A percentile compares a stretch with the other conserved stretches of the same genome.
phyloP scores from a whole-genome alignment of 2,797 vertebrate genomes.

The Remorina albescens region DNA sequence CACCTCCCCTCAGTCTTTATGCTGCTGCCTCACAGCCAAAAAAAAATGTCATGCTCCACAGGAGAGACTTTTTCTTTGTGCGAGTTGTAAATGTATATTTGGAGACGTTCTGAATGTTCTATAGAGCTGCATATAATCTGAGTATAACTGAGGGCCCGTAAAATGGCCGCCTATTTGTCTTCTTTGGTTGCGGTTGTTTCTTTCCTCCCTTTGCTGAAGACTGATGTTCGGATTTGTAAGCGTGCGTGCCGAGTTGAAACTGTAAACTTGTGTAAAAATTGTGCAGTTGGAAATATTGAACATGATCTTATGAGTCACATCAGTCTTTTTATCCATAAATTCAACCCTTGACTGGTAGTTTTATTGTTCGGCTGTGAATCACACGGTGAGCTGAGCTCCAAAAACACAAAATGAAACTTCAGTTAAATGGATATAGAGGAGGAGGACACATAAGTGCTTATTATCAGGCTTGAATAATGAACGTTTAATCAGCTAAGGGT shows the following conservation, averaged over 20 bases:
- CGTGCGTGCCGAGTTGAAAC: neutral
- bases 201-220: neutral
- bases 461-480: neutral
- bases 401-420: neutral
- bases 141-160: neutral
- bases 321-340: neutral
- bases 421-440: neutral
- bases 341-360: neutral
- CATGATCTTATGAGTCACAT: neutral
- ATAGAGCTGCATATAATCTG: neutral
- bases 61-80: neutral
- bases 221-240: neutral
- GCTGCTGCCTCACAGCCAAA: slow-evolving; percentile 6
- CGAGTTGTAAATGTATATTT: slow-evolving; percentile 6
- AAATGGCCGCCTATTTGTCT: neutral
- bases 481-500: neutral
- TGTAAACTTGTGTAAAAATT: neutral
- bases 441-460: neutral
- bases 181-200: neutral
- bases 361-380: neutral
- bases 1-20: slow-evolving; percentile 6
- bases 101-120: slow-evolving; percentile 8
- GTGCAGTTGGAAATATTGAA: neutral
- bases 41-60: slow-evolving; percentile 24
- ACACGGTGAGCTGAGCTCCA: neutral